Evolutionary conservation across 2,888 invertebrate genomes (phyloP), one percentile per base, ranked within the genome.

Genomic region (Gerris lacustris): DNA sequence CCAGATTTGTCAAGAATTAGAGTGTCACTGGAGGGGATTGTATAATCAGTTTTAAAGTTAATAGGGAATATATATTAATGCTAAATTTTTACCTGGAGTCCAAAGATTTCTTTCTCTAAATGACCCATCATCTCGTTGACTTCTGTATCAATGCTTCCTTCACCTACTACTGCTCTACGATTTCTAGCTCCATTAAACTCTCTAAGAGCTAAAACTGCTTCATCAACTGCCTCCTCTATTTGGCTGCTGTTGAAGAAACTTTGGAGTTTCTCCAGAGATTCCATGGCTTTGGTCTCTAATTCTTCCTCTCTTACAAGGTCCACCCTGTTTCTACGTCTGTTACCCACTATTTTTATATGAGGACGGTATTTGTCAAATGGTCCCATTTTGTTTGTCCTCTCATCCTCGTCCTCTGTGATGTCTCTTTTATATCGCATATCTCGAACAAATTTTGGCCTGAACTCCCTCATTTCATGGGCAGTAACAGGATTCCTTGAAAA

Each of bases 371-470:
- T 55, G 15, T 55, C 55, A 11, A 55, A 55, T 11, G 55, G 55
- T 55, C 55, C 55, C 55, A 55, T 55, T 5, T 55, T 55, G 17
- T 31, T 31, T n/a, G 64, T 17, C 18, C 18, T 17, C 11, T 64
- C 64, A 17, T 18, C 64, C 9, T 9, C 17, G 6, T 70, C 64
- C 31, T 68, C 66, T 6, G 7, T 18, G 5, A 6, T 47, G 15
- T 71, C 69, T 69, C 73, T 68, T 62, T 72, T 73, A 44, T 67
- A 70, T 67, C 73, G n/a, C 11, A 66, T 63, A 44, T 68, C 70
- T 67, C 70, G 17, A 9, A 67, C 18, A 17, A 66, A 67, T 67
- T 70, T 73, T 1, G 67, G 11, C 47, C 71, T 68, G 31, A 66
- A 72, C 6, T 69, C 73, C 62, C 55, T 71, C 6, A 70, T 67